A percentile compares a stretch with the other conserved stretches of the same genome.
Evolutionary conservation across 2,797 vertebrate genomes (phyloP).

Genomic region (Chlorospingus semifuscus): DNA sequence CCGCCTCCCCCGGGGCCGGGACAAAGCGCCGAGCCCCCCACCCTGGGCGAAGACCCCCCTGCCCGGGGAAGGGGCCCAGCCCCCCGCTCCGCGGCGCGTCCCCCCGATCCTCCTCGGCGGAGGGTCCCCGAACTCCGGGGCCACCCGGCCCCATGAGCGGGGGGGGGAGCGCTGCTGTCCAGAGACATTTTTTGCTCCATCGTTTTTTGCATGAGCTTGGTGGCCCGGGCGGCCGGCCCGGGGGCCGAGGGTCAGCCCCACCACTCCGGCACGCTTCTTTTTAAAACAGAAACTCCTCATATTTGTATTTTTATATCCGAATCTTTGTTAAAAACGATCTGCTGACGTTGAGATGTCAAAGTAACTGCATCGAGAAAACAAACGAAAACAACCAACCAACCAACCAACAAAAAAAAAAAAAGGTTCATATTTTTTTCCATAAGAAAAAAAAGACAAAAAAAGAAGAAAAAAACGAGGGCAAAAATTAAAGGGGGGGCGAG

Average conservation of each 20-base stretch:
- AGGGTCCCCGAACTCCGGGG: conserved; percentile 38
- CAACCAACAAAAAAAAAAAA: conserved; percentile 17
- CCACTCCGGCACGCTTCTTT: conserved; percentile 91
- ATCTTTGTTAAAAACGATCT: conserved; percentile 98
- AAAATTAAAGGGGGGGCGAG: neutral
- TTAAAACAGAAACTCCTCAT: conserved; percentile 86
- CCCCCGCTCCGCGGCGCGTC: conserved; percentile 67
- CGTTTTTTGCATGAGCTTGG: conserved; percentile 95
- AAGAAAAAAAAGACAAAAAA: conserved; percentile 69
- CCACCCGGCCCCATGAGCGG: conserved; percentile 1
- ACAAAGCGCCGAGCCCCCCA: neutral
- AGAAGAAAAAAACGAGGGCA: neutral
- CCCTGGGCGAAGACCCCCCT: neutral
- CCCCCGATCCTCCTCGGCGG: conserved; percentile 43
- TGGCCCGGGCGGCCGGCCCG: conserved; percentile 82
- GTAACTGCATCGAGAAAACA: conserved; percentile 77
- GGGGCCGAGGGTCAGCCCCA: conserved; percentile 82
- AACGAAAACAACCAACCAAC: conserved; percentile 50
- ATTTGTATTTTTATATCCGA: conserved; percentile 99
- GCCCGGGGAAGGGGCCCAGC: neutral
- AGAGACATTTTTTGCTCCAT: conserved; percentile 86
- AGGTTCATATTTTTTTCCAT: conserved; percentile 73
- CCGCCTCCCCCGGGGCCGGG: conserved; percentile 1
- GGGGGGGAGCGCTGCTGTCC: conserved; percentile 73
- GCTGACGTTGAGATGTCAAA: conserved; percentile 80